These are phyloP conservation scores for Caenorhabditis elegans DNA, from an alignment of 1,140 invertebrate genomes.

Conservation along the genomic window WBcel235 BX284606.5:10524501-10525000, in stretches of 20 bases:
- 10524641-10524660: not conserved
- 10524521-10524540: constrained; percentile 42
- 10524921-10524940: constrained; percentile 1
- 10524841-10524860: not conserved
- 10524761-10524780: not conserved
- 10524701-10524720: constrained; percentile 4
- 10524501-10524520: constrained; percentile 41
- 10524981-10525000: not conserved
- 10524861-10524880: not conserved
- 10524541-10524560: not conserved
- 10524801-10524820: constrained; percentile 20
- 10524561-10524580: not conserved
- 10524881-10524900: not conserved
- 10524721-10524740: constrained; percentile 5
- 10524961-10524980: not conserved
- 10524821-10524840: not conserved
- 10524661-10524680: not conserved
- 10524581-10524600: not conserved
- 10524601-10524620: too few species aligned
- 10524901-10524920: not conserved
- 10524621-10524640: too few species aligned
- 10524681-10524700: not conserved
- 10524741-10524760: constrained; percentile 11
- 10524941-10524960: not conserved
- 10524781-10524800: constrained; percentile 3